Percentiles rank a stretch among this genome's conserved stretches.
phyloP scores from a whole-genome alignment of 1,140 invertebrate genomes.

The Drosophila repletoides region DNA sequence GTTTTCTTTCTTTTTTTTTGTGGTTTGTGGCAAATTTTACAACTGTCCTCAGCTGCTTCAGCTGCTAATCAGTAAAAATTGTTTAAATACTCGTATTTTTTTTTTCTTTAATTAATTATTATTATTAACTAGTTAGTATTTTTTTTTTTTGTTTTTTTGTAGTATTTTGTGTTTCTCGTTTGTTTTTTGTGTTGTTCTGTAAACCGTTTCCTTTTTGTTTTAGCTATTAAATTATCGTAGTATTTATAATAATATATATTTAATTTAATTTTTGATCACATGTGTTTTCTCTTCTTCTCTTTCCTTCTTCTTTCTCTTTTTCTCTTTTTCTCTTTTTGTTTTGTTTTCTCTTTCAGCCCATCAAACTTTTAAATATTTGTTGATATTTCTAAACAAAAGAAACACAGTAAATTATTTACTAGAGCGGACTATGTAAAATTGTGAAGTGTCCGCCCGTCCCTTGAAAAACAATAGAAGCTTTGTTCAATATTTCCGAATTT shows the following conservation, averaged over 20 bases:
- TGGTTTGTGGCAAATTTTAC: constrained; percentile 37
- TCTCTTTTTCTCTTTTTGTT: constrained; percentile 31
- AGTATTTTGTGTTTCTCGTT: constrained; percentile 19
- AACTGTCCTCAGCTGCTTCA: constrained; percentile 26
- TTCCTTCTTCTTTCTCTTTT: constrained; percentile 29
- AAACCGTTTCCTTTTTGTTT: constrained; percentile 36
- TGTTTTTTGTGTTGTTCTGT: constrained; percentile 30
- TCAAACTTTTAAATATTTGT: constrained; percentile 46
- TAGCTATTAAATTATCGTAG: constrained; percentile 64
- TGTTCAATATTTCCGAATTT: too few relatives aligned
- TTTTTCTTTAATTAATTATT: not conserved
- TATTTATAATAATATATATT: constrained; percentile 61
- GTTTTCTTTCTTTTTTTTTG: constrained; percentile 46
- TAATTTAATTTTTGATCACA: constrained; percentile 78
- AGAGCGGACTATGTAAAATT: not conserved
- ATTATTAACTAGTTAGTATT: constrained; percentile 21
- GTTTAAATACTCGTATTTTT: constrained; percentile 18
- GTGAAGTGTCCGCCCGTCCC: not conserved
- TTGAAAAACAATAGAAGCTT: constrained; percentile 4
- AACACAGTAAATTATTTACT: not conserved
- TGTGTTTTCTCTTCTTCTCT: constrained; percentile 58
- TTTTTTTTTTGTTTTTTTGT: constrained; percentile 13
- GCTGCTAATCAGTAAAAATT: constrained; percentile 41
- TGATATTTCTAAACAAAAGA: constrained; percentile 28
- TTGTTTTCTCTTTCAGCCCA: constrained; percentile 30